phyloP scores from a whole-genome alignment of 2,113 vertebrate species.

The Astur gentilis region DNA sequence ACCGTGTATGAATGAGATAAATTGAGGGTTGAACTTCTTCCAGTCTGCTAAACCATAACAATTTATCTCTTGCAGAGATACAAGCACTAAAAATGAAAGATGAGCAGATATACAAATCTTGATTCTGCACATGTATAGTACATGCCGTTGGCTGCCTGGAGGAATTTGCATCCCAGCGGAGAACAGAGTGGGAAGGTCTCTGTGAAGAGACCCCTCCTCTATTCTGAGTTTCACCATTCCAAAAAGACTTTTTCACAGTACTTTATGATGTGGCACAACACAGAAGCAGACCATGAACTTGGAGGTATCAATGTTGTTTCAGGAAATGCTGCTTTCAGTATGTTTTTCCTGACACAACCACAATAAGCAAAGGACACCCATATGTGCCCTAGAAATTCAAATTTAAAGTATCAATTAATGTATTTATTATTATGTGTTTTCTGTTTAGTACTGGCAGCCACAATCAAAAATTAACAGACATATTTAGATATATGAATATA shows the following conservation, averaged over 20 bases:
- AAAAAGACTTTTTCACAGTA: background rate
- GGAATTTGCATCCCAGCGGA: background rate
- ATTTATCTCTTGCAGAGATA: slow-evolving; percentile 24
- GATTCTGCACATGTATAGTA: background rate
- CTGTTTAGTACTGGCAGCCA: background rate
- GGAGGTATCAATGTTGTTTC: background rate
- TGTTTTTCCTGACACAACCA: background rate
- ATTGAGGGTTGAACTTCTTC: slow-evolving; percentile 8
- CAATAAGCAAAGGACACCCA: background rate
- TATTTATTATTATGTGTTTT: background rate
- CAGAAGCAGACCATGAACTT: background rate
- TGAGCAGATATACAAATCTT: background rate
- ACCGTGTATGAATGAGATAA: slow-evolving; percentile 7
- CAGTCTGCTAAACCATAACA: background rate
- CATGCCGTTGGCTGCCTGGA: background rate
- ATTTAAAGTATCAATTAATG: background rate
- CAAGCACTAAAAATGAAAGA: slow-evolving; percentile 32
- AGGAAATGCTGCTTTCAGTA: background rate
- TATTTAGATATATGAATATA: background rate
- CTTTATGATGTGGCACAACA: background rate
- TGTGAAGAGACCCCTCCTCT: background rate
- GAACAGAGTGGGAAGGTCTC: background rate
- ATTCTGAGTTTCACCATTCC: background rate
- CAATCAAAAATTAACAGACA: background rate
- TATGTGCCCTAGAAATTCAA: background rate